Evolutionary conservation across 2,113 vertebrate species (phyloP).

Genomic region (Etia nguti): DNA sequence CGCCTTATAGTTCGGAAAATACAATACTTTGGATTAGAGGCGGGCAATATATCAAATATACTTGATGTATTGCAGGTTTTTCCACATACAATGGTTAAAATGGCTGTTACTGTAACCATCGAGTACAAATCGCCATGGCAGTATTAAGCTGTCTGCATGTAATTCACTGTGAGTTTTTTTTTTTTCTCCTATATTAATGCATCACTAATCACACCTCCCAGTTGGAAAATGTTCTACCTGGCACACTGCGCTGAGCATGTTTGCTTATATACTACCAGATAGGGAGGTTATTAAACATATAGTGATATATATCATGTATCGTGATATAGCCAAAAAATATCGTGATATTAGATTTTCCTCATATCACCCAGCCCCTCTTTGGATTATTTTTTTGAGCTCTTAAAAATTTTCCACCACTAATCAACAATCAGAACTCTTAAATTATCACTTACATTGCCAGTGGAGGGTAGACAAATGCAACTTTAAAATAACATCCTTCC

Average conservation of each 20-base stretch:
- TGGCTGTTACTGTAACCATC: neutral
- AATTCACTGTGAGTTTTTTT: neutral
- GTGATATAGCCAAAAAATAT: neutral
- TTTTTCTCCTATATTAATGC: neutral
- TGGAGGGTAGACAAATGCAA: neutral
- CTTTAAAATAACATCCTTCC: neutral
- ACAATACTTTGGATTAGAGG: neutral
- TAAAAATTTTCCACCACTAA: neutral
- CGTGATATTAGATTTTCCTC: neutral
- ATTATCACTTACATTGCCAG: neutral
- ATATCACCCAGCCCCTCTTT: neutral
- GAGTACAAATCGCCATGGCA: neutral
- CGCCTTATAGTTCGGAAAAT: no score
- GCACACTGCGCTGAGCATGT: neutral
- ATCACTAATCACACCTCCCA: neutral
- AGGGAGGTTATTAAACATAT: neutral
- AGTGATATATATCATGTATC: fast-evolving
- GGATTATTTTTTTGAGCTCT: neutral
- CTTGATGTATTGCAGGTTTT: neutral
- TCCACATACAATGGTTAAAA: neutral
- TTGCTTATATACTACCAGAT: fast-evolving
- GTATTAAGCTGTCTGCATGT: neutral
- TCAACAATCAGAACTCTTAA: neutral
- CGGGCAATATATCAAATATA: neutral
- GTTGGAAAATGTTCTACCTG: neutral